A percentile compares a stretch with the other conserved stretches of the same genome.
Conservation (phyloP, 2,113 vertebrate genomes). For the Micromys minutus region DNA sequence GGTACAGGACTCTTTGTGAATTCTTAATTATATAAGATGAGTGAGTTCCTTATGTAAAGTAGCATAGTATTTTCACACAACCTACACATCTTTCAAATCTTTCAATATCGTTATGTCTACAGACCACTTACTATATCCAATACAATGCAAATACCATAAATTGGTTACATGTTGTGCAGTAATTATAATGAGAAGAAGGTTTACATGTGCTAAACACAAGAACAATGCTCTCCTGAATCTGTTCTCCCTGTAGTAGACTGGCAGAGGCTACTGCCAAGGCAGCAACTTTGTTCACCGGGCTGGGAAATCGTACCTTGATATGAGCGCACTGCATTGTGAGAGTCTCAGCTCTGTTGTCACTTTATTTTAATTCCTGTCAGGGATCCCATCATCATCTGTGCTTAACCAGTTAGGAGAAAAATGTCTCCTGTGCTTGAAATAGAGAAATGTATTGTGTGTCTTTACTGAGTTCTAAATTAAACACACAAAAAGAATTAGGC, state of each 20-base stretch:
- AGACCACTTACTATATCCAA: neutral
- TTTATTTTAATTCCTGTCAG: neutral
- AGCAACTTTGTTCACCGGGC: neutral
- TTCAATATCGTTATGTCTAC: neutral
- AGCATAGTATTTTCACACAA: neutral
- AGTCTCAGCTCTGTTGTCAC: neutral
- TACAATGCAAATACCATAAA: neutral
- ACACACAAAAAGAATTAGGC: neutral
- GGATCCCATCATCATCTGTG: neutral
- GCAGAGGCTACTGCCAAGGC: neutral
- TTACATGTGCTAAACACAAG: neutral
- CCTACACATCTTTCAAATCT: neutral
- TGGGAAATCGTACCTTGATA: neutral
- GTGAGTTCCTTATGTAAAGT: neutral
- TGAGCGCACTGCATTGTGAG: neutral
- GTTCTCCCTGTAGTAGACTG: neutral
- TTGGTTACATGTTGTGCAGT: neutral
- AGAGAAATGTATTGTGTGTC: neutral
- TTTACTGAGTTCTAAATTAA: neutral
- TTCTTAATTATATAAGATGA: neutral
- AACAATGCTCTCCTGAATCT: neutral
- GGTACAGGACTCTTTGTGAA: neutral
- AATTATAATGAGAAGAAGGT: neutral
- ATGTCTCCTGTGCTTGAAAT: conserved; percentile 10
- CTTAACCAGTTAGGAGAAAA: neutral